These are phyloP conservation scores for Rapana venosa DNA, from an alignment of 2,888 invertebrate species.

Conservation along the genomic window DNA sequence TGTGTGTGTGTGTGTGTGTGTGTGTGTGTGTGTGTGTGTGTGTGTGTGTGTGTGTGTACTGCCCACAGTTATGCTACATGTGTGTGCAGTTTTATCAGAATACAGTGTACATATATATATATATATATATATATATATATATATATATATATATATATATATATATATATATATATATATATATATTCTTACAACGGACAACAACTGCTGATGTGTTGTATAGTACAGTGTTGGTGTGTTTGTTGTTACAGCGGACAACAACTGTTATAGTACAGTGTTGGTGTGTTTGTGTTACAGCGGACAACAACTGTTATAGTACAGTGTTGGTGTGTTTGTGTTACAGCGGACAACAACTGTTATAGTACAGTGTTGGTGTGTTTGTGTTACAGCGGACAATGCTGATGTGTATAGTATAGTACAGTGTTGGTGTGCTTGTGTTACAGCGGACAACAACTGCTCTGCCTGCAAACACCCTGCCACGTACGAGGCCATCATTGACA, in stretches of 20 bases:
- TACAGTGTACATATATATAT: background rate
- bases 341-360: background rate
- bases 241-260: background rate
- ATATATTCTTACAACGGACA: too few species aligned
- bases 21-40: background rate
- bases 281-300: background rate
- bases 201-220: too few species aligned
- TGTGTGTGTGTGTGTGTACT: background rate
- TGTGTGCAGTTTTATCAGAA: background rate
- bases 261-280: background rate
- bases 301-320: background rate
- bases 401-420: background rate
- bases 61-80: background rate
- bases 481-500: conserved; percentile 83
- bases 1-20: conserved; percentile 30
- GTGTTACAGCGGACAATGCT: background rate
- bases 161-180: too few species aligned
- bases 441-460: conserved; percentile 78
- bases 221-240: background rate
- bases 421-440: conserved; percentile 43
- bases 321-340: background rate
- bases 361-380: background rate
- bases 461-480: conserved; percentile 82
- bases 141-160: too few species aligned
- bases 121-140: too few species aligned